These are phyloP conservation scores for Papilio dardanus DNA, from an alignment of 1,140 invertebrate species.

Conservation along the genomic window DNA sequence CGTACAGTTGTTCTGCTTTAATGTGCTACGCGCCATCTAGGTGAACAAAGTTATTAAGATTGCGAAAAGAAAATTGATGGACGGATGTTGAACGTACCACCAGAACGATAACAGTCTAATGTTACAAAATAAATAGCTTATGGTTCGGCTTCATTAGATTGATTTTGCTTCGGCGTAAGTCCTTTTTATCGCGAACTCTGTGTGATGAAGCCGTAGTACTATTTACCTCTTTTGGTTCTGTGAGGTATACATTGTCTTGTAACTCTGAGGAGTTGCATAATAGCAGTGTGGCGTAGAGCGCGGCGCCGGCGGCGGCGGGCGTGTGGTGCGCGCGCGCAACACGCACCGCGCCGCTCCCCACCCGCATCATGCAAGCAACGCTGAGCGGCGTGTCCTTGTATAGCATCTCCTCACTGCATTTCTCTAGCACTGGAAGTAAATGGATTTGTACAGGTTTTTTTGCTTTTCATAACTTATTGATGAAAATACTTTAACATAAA, in stretches of 20 bases:
- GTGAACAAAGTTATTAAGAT: too few species aligned
- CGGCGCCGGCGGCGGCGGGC: constrained; percentile 44
- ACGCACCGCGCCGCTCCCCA: constrained; percentile 17
- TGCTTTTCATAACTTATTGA: too few species aligned
- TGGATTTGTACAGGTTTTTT: too few species aligned
- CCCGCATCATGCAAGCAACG: constrained; percentile 57
- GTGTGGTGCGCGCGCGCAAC: constrained; percentile 35
- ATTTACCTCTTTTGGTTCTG: constrained; percentile 46
- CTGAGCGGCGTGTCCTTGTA: constrained; percentile 61
- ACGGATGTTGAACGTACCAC: too few species aligned
- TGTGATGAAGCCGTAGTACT: too few species aligned
- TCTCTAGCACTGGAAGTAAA: constrained; percentile 53
- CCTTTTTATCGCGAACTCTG: too few species aligned
- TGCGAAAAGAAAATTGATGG: too few species aligned
- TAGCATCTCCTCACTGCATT: constrained; percentile 57
- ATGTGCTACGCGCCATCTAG: constrained; percentile 61
- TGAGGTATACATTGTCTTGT: constrained; percentile 57
- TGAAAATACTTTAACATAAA: too few species aligned
- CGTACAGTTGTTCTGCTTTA: constrained; percentile 51
- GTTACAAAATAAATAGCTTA: too few species aligned
- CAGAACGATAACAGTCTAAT: too few species aligned
- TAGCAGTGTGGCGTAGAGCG: constrained; percentile 59
- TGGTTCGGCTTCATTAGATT: too few species aligned
- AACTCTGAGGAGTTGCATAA: constrained; percentile 55
- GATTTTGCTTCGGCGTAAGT: too few species aligned